Base-by-base conservation (phyloP, 2,888 invertebrate species). In the Balanococcus diminutus region DNA sequence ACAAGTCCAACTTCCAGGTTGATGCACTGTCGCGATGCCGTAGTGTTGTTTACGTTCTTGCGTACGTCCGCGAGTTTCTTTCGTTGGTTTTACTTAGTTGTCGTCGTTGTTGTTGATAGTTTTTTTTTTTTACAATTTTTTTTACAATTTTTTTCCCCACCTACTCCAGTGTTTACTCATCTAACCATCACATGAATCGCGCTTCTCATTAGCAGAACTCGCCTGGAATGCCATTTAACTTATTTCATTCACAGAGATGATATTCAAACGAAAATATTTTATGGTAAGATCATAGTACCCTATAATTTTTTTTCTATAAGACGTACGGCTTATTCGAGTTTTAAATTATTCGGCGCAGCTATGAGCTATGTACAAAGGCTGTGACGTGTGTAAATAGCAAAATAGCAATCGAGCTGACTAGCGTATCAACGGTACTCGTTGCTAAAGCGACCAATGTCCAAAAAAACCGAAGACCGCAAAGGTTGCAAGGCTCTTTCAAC, bases 241-340 rank as follows among this genome's bases (percentile, higher is more conserved):
- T 46, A 16, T 46, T 16, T 2, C 5, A n/a, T 46, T 11, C 46
- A n/a, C 36, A 61, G 84, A 84, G 67, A 84, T 84, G 84, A 84
- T 84, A 84, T 84, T 84, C 84, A 84, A 84, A 84, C 84, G 84
- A 25, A 84, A 84, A 67, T 84, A 84, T 84, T 84, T 84, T 84
- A 32, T 36, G 84, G 84, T 84, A 67, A 84, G 84, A 84, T 22
- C n/a, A n/a, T n/a, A n/a, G n/a, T n/a, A n/a, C n/a, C n/a, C n/a
- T n/a, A n/a, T n/a, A n/a, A n/a, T n/a, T n/a, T n/a, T n/a, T n/a
- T n/a, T n/a, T n/a, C n/a, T n/a, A n/a, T n/a, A n/a, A n/a, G n/a
- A n/a, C n/a, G n/a, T n/a, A n/a, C n/a, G n/a, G n/a, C n/a, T n/a
- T n/a, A n/a, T n/a, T n/a, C n/a, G n/a, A n/a, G n/a, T n/a, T n/a